A percentile compares a stretch with the other conserved stretches of the same genome.
Conservation (phyloP, 2,888 invertebrate species). For the Synanthedon andrenaeformis region DNA sequence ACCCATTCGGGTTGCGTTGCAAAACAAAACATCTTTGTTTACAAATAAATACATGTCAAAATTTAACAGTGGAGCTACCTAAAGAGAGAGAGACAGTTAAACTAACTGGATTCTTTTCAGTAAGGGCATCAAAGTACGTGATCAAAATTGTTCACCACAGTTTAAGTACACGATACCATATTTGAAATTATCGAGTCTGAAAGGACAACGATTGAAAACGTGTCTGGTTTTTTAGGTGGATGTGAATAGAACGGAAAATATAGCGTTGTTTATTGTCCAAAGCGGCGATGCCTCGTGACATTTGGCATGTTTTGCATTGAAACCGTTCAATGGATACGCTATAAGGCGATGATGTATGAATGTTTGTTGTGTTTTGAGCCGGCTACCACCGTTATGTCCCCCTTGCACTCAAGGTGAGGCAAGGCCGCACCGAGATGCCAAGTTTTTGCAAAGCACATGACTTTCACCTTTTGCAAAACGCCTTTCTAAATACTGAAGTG, state of each 20-base stretch:
- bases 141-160: slow-evolving; percentile 37
- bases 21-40: not conserved
- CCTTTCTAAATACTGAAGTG: slow-evolving; percentile 62
- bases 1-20: not conserved
- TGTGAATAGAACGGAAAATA: not conserved
- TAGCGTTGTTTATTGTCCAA: not conserved
- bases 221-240: slow-evolving; percentile 31
- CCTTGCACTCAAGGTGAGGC: slow-evolving; percentile 67
- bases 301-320: slow-evolving; percentile 15
- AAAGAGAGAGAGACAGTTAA: slow-evolving; percentile 44
- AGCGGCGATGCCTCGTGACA: not conserved
- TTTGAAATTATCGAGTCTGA: slow-evolving; percentile 28
- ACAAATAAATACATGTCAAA: not conserved
- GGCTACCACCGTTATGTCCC: slow-evolving; percentile 62
- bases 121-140: slow-evolving; percentile 37
- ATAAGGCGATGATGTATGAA: slow-evolving; percentile 23
- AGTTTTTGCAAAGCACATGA: slow-evolving; percentile 66
- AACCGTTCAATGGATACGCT: slow-evolving; percentile 26
- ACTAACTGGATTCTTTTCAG: slow-evolving; percentile 32
- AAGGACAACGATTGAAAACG: slow-evolving; percentile 52
- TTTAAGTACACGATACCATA: slow-evolving; percentile 32
- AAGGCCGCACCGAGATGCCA: slow-evolving; percentile 61
- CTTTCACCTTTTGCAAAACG: slow-evolving; percentile 61
- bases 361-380: slow-evolving; percentile 11
- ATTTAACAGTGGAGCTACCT: slow-evolving; percentile 7